These are phyloP conservation scores for Drosophila macrospina DNA, from an alignment of 2,888 invertebrate genomes.

Conservation along the genomic window DNA sequence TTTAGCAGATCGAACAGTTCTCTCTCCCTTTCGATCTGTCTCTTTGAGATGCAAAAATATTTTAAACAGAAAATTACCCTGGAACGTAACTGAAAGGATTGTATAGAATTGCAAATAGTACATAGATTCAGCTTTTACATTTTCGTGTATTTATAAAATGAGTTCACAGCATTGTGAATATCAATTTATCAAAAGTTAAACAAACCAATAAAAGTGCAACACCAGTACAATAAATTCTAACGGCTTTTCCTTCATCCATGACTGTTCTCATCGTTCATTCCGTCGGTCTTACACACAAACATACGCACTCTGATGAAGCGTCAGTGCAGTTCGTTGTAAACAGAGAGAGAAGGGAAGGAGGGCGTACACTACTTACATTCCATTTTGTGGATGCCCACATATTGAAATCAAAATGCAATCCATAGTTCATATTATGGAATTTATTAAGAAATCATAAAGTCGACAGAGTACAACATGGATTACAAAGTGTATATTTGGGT, in stretches of 20 bases:
- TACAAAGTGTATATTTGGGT: conserved; percentile 52
- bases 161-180: too few species aligned
- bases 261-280: neutral
- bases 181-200: too few species aligned
- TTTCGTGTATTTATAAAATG: too few species aligned
- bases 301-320: neutral
- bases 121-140: too few species aligned
- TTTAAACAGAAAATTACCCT: neutral
- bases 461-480: conserved; percentile 68
- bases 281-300: neutral
- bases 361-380: neutral
- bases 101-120: neutral
- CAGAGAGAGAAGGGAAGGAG: neutral
- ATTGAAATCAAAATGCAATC: neutral
- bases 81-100: neutral
- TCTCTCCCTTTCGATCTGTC: conserved; percentile 7
- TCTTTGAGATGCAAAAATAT: conserved; percentile 1
- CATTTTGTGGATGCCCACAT: neutral
- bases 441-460: conserved; percentile 78
- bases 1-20: conserved; percentile 16
- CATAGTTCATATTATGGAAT: conserved; percentile 55
- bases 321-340: too few species aligned
- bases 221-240: neutral
- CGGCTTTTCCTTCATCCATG: neutral
- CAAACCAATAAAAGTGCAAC: neutral